A percentile compares a stretch with the other conserved stretches of the same genome.
These are phyloP conservation scores for Cnemophilus loriae DNA, from an alignment of 2,113 vertebrate genomes.

Conservation along the genomic window DNA sequence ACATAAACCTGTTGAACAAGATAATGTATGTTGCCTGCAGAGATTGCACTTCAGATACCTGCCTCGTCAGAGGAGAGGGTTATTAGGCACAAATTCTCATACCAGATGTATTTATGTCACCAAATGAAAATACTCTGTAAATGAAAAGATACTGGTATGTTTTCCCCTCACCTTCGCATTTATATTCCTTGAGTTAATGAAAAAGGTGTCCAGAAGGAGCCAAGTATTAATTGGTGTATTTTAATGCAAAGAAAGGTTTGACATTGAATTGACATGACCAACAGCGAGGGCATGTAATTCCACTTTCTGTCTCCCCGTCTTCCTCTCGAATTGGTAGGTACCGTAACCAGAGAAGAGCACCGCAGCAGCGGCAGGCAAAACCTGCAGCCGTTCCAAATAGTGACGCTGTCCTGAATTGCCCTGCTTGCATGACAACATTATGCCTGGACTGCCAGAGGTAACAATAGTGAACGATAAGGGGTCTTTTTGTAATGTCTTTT, in stretches of 20 bases:
- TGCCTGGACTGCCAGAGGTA: conserved; percentile 98
- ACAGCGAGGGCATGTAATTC: background rate
- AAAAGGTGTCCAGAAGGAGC: background rate
- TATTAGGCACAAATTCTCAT: background rate
- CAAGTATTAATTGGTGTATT: background rate
- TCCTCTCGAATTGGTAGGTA: conserved; percentile 69
- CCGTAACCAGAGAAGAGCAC: conserved; percentile 52
- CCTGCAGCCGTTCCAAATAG: conserved; percentile 76
- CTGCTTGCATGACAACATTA: conserved; percentile 93
- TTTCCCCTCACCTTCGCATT: background rate
- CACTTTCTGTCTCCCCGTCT: background rate
- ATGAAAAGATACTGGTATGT: background rate
- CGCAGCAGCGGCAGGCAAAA: background rate
- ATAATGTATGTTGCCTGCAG: background rate
- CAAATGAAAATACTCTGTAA: background rate
- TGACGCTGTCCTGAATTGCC: conserved; percentile 94
- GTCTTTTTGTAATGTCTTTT: background rate
- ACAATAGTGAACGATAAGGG: background rate
- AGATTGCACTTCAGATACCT: background rate
- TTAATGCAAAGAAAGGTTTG: background rate
- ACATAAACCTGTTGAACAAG: background rate
- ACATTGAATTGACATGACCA: background rate
- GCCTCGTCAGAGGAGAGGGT: background rate
- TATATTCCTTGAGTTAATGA: background rate
- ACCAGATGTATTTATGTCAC: background rate